phyloP scores from a whole-genome alignment of 2,113 vertebrate genomes.

The Dasyprocta punctata region DNA sequence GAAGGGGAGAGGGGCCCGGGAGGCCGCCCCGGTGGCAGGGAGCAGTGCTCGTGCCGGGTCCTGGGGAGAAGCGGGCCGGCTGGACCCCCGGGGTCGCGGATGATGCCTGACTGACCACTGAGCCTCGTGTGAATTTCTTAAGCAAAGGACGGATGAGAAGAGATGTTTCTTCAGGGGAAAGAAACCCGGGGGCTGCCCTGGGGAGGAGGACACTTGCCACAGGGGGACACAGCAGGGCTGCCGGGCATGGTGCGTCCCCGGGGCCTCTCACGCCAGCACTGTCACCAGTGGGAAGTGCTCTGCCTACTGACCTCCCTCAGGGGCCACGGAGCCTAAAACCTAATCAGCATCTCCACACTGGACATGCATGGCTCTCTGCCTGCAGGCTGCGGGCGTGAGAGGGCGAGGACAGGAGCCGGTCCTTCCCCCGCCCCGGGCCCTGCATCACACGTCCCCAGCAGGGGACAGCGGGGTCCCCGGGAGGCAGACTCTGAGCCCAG shows the following conservation, averaged over 20 bases:
- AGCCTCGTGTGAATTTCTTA: not conserved
- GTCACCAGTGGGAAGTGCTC: not conserved
- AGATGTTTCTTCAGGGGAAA: slow-evolving; percentile 48
- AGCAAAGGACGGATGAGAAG: not conserved
- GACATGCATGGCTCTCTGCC: not conserved
- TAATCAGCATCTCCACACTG: slow-evolving; percentile 57
- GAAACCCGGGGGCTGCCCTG: not conserved
- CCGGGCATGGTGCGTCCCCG: not conserved
- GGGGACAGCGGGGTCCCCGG: rapidly evolving
- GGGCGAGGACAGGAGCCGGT: not conserved
- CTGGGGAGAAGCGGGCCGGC: not conserved
- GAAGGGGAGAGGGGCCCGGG: not conserved
- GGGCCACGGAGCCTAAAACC: slow-evolving; percentile 19
- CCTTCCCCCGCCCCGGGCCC: not conserved
- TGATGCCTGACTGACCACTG: slow-evolving; percentile 2
- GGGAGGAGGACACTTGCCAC: not conserved
- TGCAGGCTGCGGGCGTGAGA: not conserved
- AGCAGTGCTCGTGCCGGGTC: not conserved
- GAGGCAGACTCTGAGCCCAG: not conserved
- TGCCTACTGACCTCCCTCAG: not conserved
- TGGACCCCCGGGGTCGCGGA: not conserved
- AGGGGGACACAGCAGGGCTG: slow-evolving; percentile 27
- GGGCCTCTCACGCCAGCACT: not conserved
- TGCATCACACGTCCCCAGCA: rapidly evolving
- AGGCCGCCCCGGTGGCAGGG: not conserved